These are phyloP conservation scores for Cochlearius cochlearius DNA, from an alignment of 2,113 vertebrate genomes.

Conservation along the genomic window DNA sequence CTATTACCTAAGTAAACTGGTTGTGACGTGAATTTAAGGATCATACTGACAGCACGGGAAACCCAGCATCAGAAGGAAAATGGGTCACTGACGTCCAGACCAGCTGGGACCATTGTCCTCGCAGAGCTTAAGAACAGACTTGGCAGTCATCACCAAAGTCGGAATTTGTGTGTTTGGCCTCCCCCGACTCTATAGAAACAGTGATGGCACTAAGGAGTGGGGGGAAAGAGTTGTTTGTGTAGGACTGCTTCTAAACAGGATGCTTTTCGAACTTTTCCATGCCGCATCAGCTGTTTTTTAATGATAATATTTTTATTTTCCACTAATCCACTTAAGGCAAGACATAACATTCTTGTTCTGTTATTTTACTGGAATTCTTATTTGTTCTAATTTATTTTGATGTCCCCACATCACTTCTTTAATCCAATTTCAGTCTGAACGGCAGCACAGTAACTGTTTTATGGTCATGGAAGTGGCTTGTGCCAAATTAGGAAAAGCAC, in stretches of 20 bases:
- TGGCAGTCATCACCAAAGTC: background rate
- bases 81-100: background rate
- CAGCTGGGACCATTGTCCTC: background rate
- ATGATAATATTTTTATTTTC: constrained; percentile 49
- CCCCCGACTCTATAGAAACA: background rate
- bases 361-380: constrained; percentile 48
- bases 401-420: constrained; percentile 41
- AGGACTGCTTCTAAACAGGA: background rate
- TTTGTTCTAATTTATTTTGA: constrained; percentile 38
- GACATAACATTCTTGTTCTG: constrained; percentile 39
- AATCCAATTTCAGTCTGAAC: constrained; percentile 17
- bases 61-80: background rate
- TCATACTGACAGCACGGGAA: background rate
- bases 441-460: background rate
- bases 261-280: constrained; percentile 4
- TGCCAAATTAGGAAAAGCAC: constrained; percentile 11
- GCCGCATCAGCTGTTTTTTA: constrained; percentile 2
- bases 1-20: background rate
- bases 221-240: background rate
- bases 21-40: background rate
- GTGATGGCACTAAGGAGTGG: background rate
- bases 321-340: constrained; percentile 34
- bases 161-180: background rate
- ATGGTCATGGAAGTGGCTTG: background rate
- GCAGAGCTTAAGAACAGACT: background rate